Evolutionary conservation across 2,797 vertebrate species (phyloP), one percentile per base, ranked within the genome.

Genomic region (Mus spretus): DNA sequence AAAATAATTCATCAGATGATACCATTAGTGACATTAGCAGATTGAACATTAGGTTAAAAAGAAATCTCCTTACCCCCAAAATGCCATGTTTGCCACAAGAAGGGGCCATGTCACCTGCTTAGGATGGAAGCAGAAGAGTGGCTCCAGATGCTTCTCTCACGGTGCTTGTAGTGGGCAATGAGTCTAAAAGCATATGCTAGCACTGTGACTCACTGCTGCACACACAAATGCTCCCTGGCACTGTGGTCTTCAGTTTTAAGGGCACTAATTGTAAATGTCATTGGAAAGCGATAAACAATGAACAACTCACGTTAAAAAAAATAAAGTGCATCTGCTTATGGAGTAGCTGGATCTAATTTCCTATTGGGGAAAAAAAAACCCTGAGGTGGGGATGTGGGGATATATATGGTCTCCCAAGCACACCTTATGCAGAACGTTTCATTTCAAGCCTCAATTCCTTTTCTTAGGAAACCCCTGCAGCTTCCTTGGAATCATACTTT

Each of bases 231-330:
- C 89, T 91, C 57, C 86, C 83, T 83, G 92, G 96, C 81, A 94
- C 89, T 31, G 11, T 47, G 79, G 80, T 79, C 85, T 79, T 93
- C 70, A 87, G 89, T 93, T 96, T 95, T 91, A 97, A 97, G 89
- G 90, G 88, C 95, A 97, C 93, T 96, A 89, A 97, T 96, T 94
- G 77, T 89, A 96, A 98, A 95, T 97, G 95, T 96, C 97, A 96
- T 72, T 95, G 87, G 95, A 97, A 85, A 97, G 86, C 0, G 53
- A 95, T 92, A 94, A 93, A 96, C 86, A 95, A 96, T 95, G 97
- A 97, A 70, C 34, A 77, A 96, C 74, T 84, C n/a, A 93, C 78
- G 63, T 74, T 74, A 11, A 34, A 70, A 75, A 91, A 61, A 70
- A 20, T 22, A 70, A 40, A 47, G 44, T 63, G 11, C 83, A 96